Base-by-base conservation (phyloP, 2,113 vertebrate species). In the Andinoacara biseriatus region DNA sequence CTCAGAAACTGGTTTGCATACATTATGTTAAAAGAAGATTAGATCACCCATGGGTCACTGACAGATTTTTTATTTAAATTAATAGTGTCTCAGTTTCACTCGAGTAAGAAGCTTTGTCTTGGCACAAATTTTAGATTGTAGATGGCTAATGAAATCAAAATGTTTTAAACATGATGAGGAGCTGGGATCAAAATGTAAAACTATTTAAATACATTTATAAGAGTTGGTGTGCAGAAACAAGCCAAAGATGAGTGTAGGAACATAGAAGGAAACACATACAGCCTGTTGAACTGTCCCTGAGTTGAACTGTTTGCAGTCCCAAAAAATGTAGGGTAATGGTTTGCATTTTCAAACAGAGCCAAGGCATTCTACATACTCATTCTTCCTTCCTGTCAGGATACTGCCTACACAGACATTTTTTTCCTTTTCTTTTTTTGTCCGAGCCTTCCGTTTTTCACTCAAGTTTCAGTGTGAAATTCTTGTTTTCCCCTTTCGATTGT, bases 361-460 rank as follows among this genome's bases (percentile, higher is more conserved):
- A 46, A 74, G 18, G 57, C 67, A 60, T 91, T 87, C 78, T 91
- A 84, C 87, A 76, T 35, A 72, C 26, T 89, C 90, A 90, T 83
- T 84, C 85, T 90, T 92, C 88, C 88, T 90, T 93, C 90, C 89
- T 88, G 82, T 60, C 26, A 85, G 46, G 29, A 80, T 76, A 14
- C 46, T 87, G 80, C 84, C 13, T 20, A 74, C 89, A 79, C 81
- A 26, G 52, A 65, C 85, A 84, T 87, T 0, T 85, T 43, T 65
- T 65, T 5, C 26, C 3, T 31, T 33, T 33, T 7, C 7, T 33
- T 33, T 33, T 87, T 86, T 24, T 13, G 31, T 80, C 69, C 29
- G 61, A 17, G 18, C 40, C 15, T 76, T 74, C 33, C 24, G 24
- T 20, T 83, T 54, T 60, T 58, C 18, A 5, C n/a, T 15, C 7